These are phyloP conservation scores for Watsonalla binaria DNA, from an alignment of 2,888 invertebrate genomes.

Conservation along the genomic window DNA sequence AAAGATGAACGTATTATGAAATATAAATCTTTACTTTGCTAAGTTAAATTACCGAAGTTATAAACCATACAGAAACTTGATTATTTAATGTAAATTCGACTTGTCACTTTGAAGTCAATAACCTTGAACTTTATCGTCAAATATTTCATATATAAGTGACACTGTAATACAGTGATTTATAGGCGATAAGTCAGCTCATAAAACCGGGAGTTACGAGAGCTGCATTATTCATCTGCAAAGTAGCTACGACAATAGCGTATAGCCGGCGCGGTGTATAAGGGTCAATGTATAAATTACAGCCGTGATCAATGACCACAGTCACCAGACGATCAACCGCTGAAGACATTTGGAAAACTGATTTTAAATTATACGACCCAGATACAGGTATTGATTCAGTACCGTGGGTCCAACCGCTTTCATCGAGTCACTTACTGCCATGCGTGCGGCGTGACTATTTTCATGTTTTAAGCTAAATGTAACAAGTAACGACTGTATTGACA, in stretches of 20 bases:
- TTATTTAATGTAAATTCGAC: no score
- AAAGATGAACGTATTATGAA: no score
- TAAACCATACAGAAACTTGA: no score
- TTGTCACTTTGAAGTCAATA: slow-evolving; percentile 12
- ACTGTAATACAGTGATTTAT: slow-evolving; percentile 35
- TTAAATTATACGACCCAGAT: background rate
- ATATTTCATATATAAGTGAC: slow-evolving; percentile 24
- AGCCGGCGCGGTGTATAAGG: slow-evolving; percentile 25
- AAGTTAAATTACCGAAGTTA: no score
- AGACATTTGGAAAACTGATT: background rate
- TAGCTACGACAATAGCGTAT: slow-evolving; percentile 38
- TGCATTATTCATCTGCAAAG: slow-evolving; percentile 52
- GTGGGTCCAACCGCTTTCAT: background rate
- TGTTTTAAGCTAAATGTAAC: no score
- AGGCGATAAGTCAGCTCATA: slow-evolving; percentile 36
- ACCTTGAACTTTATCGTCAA: slow-evolving; percentile 27
- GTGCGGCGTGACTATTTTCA: no score
- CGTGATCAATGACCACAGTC: slow-evolving; percentile 30
- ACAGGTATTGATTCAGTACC: background rate
- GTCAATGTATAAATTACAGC: slow-evolving; percentile 43
- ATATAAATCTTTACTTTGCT: no score
- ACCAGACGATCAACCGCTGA: slow-evolving; percentile 11
- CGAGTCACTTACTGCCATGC: background rate
- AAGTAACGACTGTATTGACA: no score
- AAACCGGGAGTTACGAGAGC: slow-evolving; percentile 44